A percentile compares a stretch with the other conserved stretches of the same genome.
phyloP scores from a whole-genome alignment of 1,140 invertebrate genomes.

The Aethina tumida region DNA sequence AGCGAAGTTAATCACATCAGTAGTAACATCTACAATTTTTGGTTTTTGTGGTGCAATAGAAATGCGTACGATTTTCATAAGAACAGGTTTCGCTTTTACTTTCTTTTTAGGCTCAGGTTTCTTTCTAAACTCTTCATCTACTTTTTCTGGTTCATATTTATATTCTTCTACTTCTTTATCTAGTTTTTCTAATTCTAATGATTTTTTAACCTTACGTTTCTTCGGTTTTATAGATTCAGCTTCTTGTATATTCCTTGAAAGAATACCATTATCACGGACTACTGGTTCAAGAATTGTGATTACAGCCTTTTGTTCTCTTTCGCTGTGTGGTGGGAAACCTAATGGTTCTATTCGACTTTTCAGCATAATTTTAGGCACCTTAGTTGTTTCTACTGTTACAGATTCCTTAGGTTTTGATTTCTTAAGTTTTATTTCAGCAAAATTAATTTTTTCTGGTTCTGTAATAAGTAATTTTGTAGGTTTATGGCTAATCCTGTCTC shows the following conservation, averaged over 20 bases:
- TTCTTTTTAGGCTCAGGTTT: constrained; percentile 12
- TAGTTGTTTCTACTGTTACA: constrained; percentile 33
- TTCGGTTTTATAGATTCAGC: constrained; percentile 53
- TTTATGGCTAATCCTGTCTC: constrained; percentile 10
- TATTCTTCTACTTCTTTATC: constrained; percentile 26
- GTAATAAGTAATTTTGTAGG: constrained; percentile 14
- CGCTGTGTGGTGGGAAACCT: constrained; percentile 45
- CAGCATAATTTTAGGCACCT: constrained; percentile 52
- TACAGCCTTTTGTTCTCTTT: constrained; percentile 37
- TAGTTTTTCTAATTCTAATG: constrained; percentile 48
- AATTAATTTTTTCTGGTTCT: constrained; percentile 28
- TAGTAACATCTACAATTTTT: constrained; percentile 20
- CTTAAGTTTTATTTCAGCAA: constrained; percentile 32
- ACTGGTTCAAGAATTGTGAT: constrained; percentile 44
- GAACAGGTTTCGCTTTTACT: constrained; percentile 20
- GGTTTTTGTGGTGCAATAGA: constrained; percentile 20
- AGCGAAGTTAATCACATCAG: constrained; percentile 22
- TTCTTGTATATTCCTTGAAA: constrained; percentile 62
- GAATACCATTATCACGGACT: constrained; percentile 48
- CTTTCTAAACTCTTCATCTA: constrained; percentile 23
- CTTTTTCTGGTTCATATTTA: constrained; percentile 17
- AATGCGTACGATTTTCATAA: constrained; percentile 18
- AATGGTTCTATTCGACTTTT: constrained; percentile 51
- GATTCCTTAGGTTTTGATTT: constrained; percentile 27
- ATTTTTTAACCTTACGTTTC: constrained; percentile 53